Conservation (phyloP, 2,113 vertebrate species). For the Bombycilla garrulus region DNA sequence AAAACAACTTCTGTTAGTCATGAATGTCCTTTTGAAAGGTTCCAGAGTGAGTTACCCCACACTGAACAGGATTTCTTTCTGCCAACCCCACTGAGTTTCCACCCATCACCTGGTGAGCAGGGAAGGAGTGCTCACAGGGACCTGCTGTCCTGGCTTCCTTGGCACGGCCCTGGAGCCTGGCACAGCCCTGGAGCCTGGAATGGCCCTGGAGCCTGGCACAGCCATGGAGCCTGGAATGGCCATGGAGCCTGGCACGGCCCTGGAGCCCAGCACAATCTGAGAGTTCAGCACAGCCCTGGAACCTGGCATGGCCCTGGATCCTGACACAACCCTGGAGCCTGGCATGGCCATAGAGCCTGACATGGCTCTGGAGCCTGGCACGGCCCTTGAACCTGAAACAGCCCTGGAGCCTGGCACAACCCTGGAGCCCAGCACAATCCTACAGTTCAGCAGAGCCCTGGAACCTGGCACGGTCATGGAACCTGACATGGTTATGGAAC, state of each 20-base stretch:
- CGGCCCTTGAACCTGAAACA: accelerated
- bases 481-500: too few relatives aligned
- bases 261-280: accelerated
- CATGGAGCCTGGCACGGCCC: accelerated
- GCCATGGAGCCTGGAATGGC: accelerated
- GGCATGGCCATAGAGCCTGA: accelerated
- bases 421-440: accelerated
- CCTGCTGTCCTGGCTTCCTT: neutral
- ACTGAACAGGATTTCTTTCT: neutral
- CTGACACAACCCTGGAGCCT: accelerated
- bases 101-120: too few relatives aligned
- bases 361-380: accelerated
- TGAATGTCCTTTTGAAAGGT: neutral
- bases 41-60: neutral
- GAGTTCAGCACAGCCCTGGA: accelerated
- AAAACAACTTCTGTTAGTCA: neutral
- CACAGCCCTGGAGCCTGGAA: accelerated
- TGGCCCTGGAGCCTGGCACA: accelerated
- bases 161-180: accelerated
- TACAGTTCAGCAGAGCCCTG: too few relatives aligned
- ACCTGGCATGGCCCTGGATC: accelerated
- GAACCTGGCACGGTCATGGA: accelerated
- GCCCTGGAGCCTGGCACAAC: accelerated
- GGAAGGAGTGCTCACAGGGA: too few relatives aligned
- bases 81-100: neutral